A percentile compares a stretch with the other conserved stretches of the same genome.
phyloP scores from a whole-genome alignment of 2,797 vertebrate species.

The Champsocephalus gunnari region DNA sequence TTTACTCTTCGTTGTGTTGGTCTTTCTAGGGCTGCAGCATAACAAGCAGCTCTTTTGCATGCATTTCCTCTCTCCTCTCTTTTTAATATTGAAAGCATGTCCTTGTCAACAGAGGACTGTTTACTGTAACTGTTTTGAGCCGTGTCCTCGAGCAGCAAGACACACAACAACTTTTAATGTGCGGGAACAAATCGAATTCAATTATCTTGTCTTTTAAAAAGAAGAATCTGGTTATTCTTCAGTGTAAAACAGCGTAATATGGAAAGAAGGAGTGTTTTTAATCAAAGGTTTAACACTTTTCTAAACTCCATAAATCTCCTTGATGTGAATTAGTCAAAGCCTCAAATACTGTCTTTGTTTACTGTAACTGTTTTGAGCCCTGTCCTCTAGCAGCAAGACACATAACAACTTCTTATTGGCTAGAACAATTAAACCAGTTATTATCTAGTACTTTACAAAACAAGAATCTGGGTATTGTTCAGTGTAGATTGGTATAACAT shows the following conservation, averaged over 20 bases:
- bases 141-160: conserved; percentile 24
- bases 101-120: conserved; percentile 40
- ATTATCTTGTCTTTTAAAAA: not conserved
- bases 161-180: conserved; percentile 14
- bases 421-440: not conserved
- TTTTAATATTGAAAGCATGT: conserved; percentile 27
- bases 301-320: not conserved
- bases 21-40: conserved; percentile 11
- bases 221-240: not conserved
- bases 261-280: not conserved
- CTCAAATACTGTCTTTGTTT: conserved; percentile 13
- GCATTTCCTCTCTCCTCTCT: conserved; percentile 11
- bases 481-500: not conserved
- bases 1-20: conserved; percentile 1
- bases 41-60: conserved; percentile 41
- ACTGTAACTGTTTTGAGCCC: conserved; percentile 8
- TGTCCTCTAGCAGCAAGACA: conserved; percentile 22
- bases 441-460: not conserved
- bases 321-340: not conserved
- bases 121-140: conserved; percentile 11
- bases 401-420: conserved; percentile 12
- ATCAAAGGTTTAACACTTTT: not conserved
- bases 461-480: not conserved
- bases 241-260: not conserved
- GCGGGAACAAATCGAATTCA: not conserved